Conservation (phyloP, 2,888 invertebrate genomes). For the Limenitis camilla region DNA sequence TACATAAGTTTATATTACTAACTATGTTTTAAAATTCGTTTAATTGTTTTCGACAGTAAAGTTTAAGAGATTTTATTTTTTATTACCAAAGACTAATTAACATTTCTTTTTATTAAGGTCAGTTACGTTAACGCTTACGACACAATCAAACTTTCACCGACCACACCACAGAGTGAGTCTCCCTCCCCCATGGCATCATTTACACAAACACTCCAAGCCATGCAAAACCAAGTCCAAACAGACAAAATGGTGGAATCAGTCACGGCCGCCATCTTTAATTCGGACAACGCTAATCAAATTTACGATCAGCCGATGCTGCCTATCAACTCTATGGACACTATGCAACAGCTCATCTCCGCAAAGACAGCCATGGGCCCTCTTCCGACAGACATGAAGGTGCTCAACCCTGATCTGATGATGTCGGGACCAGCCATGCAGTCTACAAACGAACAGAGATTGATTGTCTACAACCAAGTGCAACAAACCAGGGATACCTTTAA, state of each 20-base stretch:
- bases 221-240: constrained; percentile 67
- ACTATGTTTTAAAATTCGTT: too few species aligned
- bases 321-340: constrained; percentile 38
- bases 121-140: constrained; percentile 58
- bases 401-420: constrained; percentile 52
- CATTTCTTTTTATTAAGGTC: constrained; percentile 31
- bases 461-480: constrained; percentile 42
- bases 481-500: constrained; percentile 39
- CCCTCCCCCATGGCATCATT: constrained; percentile 59
- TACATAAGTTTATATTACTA: too few species aligned
- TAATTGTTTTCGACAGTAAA: too few species aligned
- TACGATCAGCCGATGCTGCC: constrained; percentile 44
- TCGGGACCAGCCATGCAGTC: constrained; percentile 38
- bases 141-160: constrained; percentile 73
- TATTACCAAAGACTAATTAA: neutral
- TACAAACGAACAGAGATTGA: constrained; percentile 38
- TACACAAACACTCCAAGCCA: constrained; percentile 64
- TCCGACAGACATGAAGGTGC: constrained; percentile 48
- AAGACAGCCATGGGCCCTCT: constrained; percentile 40
- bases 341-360: constrained; percentile 51
- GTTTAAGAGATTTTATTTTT: neutral
- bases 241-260: constrained; percentile 72
- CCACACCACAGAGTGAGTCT: constrained; percentile 46
- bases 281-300: constrained; percentile 50
- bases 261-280: constrained; percentile 68